Conservation (phyloP, 2,888 invertebrate species). For the Strigamia transsilvanica region DNA sequence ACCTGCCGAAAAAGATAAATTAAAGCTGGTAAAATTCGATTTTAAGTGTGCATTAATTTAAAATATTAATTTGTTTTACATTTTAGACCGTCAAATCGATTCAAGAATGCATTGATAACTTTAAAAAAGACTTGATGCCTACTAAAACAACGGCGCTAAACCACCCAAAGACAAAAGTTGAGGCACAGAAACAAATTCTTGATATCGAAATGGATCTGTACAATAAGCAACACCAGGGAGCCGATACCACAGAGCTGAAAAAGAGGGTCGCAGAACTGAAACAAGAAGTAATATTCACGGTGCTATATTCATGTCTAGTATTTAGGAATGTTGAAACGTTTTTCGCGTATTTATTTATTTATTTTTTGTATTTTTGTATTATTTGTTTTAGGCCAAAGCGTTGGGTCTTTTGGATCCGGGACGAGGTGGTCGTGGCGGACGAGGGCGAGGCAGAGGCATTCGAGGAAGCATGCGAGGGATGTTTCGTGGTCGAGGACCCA, state of each 20-base stretch:
- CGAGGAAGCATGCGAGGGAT: conserved; percentile 59
- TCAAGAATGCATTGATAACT: conserved; percentile 82
- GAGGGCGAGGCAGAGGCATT: conserved; percentile 58
- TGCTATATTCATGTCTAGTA: neutral
- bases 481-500: conserved; percentile 57
- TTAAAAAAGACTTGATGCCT: conserved; percentile 71
- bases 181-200: conserved; percentile 84
- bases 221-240: conserved; percentile 86
- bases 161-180: conserved; percentile 74
- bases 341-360: no score
- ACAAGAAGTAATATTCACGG: conserved; percentile 57
- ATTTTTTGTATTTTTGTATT: neutral
- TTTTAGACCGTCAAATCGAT: conserved; percentile 78
- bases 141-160: conserved; percentile 61
- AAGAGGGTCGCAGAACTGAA: conserved; percentile 79
- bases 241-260: conserved; percentile 82
- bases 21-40: conserved; percentile 69
- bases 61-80: neutral
- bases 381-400: conserved; percentile 61
- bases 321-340: neutral
- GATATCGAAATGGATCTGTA: conserved; percentile 92
- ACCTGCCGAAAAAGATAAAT: conserved; percentile 74
- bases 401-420: conserved; percentile 60
- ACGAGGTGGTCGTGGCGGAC: conserved; percentile 59
- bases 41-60: neutral